phyloP scores from a whole-genome alignment of 92 coral and sea anemone species.

The Palythoa grandis region DNA sequence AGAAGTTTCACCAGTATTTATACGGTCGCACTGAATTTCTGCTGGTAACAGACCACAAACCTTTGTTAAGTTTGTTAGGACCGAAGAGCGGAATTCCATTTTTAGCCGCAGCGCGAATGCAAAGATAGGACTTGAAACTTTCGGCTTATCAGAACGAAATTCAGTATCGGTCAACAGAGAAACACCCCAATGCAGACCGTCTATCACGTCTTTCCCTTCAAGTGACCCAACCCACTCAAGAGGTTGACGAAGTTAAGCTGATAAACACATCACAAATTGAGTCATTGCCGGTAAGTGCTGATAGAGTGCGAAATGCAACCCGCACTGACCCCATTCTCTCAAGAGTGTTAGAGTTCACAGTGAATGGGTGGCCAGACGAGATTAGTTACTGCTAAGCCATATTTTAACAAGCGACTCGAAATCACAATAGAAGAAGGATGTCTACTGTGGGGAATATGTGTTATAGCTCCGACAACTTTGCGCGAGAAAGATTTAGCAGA shows the following conservation, averaged over 20 bases:
- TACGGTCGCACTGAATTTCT: background rate
- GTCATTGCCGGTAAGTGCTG: background rate
- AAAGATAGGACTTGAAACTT: background rate
- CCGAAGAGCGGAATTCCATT: background rate
- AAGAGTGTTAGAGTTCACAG: no score
- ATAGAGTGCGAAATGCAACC: no score
- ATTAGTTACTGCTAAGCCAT: no score
- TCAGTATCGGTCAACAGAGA: background rate
- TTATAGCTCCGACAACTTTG: no score
- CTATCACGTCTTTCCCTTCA: no score
- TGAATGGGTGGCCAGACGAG: no score
- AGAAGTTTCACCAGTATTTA: background rate
- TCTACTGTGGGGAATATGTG: no score
- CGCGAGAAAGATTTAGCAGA: no score
- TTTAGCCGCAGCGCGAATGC: background rate
- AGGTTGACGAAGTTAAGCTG: conserved; percentile 1
- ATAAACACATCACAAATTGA: background rate
- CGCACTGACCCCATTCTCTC: no score
- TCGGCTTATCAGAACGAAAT: background rate
- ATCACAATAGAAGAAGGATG: no score
- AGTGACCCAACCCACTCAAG: background rate
- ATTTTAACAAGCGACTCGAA: no score
- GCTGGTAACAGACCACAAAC: background rate
- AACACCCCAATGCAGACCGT: background rate
- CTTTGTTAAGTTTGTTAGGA: background rate